A percentile compares a stretch with the other conserved stretches of the same genome.
Evolutionary conservation across 2,113 vertebrate species (phyloP).

Genomic region (Tapirus terrestris): DNA sequence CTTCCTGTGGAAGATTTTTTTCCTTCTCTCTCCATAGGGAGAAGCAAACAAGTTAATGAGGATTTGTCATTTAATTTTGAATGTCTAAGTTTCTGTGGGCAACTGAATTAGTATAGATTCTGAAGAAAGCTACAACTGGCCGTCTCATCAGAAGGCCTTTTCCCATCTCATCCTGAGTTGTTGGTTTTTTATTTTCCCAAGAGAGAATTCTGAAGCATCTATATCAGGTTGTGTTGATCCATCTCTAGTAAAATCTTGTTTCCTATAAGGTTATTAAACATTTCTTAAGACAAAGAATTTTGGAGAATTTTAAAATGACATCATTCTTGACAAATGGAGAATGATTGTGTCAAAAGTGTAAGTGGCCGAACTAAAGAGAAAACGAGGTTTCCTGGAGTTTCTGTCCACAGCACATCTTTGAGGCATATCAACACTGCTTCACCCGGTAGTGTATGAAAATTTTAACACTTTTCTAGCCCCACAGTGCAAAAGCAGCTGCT

Average conservation of each 20-base stretch:
- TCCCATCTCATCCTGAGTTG: neutral
- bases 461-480: slow-evolving; percentile 31
- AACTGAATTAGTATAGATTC: neutral
- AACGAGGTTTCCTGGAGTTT: neutral
- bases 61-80: neutral
- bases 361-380: neutral
- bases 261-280: neutral
- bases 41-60: slow-evolving; percentile 32
- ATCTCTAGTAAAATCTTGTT: neutral
- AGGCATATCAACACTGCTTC: neutral
- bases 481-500: neutral
- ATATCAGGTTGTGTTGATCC: neutral
- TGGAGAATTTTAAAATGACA: neutral
- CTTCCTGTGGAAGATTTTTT: neutral
- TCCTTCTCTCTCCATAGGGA: neutral
- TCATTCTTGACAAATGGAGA: neutral
- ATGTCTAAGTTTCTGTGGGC: neutral
- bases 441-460: neutral
- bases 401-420: neutral
- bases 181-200: neutral
- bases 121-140: neutral
- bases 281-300: neutral
- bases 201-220: neutral
- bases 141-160: neutral
- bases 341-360: neutral